Conservation (phyloP, 2,888 invertebrate genomes). For the Operophtera brumata region DNA sequence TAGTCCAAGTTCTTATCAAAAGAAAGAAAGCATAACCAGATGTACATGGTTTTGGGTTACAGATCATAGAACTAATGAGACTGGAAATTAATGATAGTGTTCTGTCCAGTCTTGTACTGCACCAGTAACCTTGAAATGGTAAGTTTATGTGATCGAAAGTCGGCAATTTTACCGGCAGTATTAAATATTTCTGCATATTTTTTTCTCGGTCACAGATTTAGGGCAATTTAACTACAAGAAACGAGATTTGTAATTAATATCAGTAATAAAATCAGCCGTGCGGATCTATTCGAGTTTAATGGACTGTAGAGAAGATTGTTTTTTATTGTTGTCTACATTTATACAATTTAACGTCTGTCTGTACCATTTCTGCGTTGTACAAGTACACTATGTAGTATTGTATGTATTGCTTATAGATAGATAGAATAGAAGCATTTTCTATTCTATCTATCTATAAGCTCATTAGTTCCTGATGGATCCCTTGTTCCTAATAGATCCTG, state of each 20-base stretch:
- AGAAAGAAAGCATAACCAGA: no score
- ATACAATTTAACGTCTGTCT: slow-evolving; percentile 11
- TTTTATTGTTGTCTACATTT: slow-evolving; percentile 33
- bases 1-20: no score
- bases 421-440: no score
- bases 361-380: no score
- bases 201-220: not conserved
- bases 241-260: slow-evolving; percentile 39
- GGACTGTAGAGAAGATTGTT: slow-evolving; percentile 36
- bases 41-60: not conserved
- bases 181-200: slow-evolving; percentile 5
- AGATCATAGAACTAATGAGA: not conserved
- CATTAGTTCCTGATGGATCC: no score
- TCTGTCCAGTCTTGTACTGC: slow-evolving; percentile 4
- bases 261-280: slow-evolving; percentile 51
- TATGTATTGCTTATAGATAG: no score
- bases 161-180: not conserved
- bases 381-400: no score
- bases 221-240: slow-evolving; percentile 9
- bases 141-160: slow-evolving; percentile 12
- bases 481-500: no score
- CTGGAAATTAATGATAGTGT: not conserved
- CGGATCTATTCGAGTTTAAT: slow-evolving; percentile 47
- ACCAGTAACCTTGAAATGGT: slow-evolving; percentile 16
- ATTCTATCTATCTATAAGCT: no score